These are phyloP conservation scores for Catagonus wagneri DNA, from an alignment of 2,113 vertebrate genomes.

Conservation along the genomic window DNA sequence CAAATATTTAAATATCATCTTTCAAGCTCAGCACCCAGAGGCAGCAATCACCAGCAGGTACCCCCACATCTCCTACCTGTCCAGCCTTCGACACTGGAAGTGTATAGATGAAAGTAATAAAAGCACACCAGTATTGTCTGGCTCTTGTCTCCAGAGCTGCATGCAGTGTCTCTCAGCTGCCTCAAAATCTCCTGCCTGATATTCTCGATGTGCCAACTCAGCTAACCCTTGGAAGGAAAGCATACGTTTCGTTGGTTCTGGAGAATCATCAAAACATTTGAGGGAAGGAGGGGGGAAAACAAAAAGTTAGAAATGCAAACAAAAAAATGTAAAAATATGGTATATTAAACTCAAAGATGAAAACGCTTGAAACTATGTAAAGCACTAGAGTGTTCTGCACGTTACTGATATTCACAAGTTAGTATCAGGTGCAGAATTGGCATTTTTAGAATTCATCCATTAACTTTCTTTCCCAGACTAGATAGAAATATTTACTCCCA, in stretches of 20 bases:
- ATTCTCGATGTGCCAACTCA: conserved; percentile 99
- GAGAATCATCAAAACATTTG: conserved; percentile 96
- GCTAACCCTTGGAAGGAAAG: conserved; percentile 99
- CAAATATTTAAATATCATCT: conserved; percentile 68
- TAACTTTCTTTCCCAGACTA: conserved; percentile 24
- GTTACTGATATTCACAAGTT: conserved; percentile 54
- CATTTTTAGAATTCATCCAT: conserved; percentile 55
- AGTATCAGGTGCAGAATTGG: conserved; percentile 62
- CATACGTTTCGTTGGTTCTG: conserved; percentile 99
- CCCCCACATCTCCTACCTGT: conserved; percentile 91
- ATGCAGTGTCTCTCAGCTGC: conserved; percentile 99
- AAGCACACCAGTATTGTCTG: conserved; percentile 98
- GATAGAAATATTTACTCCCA: conserved; percentile 34
- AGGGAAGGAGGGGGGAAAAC: conserved; percentile 88
- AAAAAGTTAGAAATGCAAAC: conserved; percentile 97
- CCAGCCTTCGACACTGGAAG: conserved; percentile 99
- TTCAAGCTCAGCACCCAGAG: conserved; percentile 73
- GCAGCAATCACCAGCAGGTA: conserved; percentile 66
- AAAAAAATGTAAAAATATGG: conserved; percentile 86
- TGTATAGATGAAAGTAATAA: conserved; percentile 99
- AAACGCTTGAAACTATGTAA: conserved; percentile 81
- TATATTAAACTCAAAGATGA: conserved; percentile 83
- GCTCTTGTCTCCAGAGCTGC: conserved; percentile 99
- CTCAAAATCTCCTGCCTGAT: conserved; percentile 99
- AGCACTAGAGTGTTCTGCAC: conserved; percentile 67